phyloP scores from a whole-genome alignment of 2,888 invertebrate genomes.

The Meteorus colon region DNA sequence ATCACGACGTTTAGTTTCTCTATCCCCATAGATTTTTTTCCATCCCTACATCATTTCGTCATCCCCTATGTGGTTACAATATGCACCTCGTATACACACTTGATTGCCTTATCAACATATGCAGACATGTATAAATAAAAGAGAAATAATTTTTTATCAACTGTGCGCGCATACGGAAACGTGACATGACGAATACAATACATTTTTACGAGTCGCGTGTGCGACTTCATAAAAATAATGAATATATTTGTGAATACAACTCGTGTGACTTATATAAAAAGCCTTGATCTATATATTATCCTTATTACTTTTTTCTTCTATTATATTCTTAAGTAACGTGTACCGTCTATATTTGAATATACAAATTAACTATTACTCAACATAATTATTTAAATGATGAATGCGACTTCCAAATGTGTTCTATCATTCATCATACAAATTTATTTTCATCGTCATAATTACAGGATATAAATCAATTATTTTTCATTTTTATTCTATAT shows the following conservation, averaged over 20 bases:
- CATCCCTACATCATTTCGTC: neutral
- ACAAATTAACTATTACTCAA: neutral
- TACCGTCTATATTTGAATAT: neutral
- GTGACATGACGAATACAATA: neutral
- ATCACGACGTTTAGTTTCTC: neutral
- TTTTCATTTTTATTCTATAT: neutral
- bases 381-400: neutral
- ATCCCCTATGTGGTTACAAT: neutral
- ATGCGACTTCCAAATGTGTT: neutral
- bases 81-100: neutral
- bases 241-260: conserved; percentile 15
- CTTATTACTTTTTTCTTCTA: conserved; percentile 19
- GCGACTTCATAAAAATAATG: conserved; percentile 22
- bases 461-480: neutral
- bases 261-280: conserved; percentile 18
- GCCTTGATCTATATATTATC: conserved; percentile 35
- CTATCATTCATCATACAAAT: neutral
- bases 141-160: neutral
- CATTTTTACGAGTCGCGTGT: conserved; percentile 34
- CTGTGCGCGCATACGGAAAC: conserved; percentile 18
- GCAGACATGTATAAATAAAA: neutral
- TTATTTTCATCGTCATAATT: neutral
- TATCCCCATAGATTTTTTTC: neutral
- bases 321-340: neutral
- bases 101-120: neutral